Conservation (phyloP, 2,113 vertebrate genomes). For the Pao palembangensis region DNA sequence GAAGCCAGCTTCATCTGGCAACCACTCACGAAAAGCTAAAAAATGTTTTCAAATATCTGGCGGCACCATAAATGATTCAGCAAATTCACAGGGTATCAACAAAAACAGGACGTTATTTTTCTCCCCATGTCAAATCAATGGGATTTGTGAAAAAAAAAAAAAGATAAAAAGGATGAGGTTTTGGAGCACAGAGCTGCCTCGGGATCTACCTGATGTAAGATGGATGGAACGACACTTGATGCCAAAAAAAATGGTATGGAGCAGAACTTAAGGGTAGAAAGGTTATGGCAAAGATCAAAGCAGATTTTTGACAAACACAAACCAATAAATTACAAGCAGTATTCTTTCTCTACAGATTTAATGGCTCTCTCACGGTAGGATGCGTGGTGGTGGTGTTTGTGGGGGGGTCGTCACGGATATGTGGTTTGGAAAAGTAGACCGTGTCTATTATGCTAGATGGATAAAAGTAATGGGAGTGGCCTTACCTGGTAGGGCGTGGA, state of each 20-base stretch:
- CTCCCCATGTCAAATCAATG: conserved; percentile 10
- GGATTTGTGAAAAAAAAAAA: not conserved
- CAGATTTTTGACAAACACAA: not conserved
- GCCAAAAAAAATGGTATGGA: not conserved
- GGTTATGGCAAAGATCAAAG: not conserved
- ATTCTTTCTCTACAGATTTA: not conserved
- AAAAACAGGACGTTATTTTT: not conserved
- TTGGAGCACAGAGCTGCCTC: not conserved
- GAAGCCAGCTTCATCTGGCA: conserved; percentile 4
- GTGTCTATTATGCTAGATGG: conserved; percentile 32
- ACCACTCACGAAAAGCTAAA: conserved; percentile 11
- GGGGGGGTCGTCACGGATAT: conserved; percentile 20
- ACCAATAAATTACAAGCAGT: conserved; percentile 1
- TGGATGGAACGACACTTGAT: too few relatives aligned
- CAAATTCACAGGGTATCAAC: conserved; percentile 2
- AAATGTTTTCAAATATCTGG: conserved; percentile 1
- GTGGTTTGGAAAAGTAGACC: conserved; percentile 41
- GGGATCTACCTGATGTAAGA: too few relatives aligned
- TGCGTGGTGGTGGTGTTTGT: not conserved
- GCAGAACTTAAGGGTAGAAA: not conserved
- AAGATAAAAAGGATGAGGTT: not conserved
- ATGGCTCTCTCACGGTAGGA: conserved; percentile 28
- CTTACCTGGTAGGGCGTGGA: conserved; percentile 66
- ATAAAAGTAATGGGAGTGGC: conserved; percentile 60
- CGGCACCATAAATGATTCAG: conserved; percentile 26